Evolutionary conservation across 1,140 invertebrate species (phyloP), one percentile per base, ranked within the genome.

Genomic region (Drosophila fuyamai): DNA sequence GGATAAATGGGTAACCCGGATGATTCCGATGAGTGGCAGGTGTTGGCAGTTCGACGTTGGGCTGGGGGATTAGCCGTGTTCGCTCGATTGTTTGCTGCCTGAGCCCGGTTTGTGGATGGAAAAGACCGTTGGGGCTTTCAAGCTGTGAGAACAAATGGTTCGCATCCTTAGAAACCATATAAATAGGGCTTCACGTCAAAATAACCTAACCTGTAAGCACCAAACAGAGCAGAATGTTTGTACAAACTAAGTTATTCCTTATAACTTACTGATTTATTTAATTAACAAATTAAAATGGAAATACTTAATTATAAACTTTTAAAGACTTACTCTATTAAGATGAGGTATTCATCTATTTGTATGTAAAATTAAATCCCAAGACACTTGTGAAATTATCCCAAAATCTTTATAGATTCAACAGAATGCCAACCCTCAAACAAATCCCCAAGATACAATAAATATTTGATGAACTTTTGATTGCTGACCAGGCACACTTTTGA

Each of bases 21-120:
- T 48, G 60, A 50, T 43, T 78, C 50, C 16, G 40, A 57, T 59
- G 12, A 61, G 55, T 63, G 61, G 47, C 79, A 82, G 80, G 80
- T 82, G 75, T 82, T 83, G 72, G 58, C 38, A 60, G 44, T 18
- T 32, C 27, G 57, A 81, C 61, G 48, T 40, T 61, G 43, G 47
- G 18, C 56, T 50, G 44, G 13, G 55, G 78, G 50, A 76, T 80
- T 63, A 80, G 58, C 65, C 36, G 55, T 48, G 46, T 40, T 81
- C 46, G 79, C 41, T 55, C 38, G 46, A 68, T 63, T 53, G 62
- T 36, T 47, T 27, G 10, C 72, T 56, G 44, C 48, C 40, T 44
- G 32, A 23, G 48, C 56, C 44, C 8, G 40, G 61, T 16, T 36
- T 73, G 29, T 35, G 53, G 4, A 9, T 16, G 16, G 18, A 13